Conservation (phyloP, 2,797 vertebrate genomes). For the Aeoliscus strigatus region DNA sequence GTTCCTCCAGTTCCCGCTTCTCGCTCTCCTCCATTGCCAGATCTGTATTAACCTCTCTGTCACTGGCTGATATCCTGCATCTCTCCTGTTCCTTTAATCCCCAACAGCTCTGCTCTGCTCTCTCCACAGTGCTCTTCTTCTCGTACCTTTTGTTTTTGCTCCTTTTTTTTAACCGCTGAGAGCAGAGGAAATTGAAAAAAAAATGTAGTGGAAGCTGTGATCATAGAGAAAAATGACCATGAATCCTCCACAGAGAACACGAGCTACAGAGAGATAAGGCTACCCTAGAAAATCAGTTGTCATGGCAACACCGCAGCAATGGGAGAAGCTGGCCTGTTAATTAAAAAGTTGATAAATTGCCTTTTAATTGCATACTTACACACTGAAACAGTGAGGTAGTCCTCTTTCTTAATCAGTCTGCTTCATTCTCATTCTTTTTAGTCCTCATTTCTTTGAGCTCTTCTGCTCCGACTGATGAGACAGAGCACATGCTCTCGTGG, state of each 20-base stretch:
- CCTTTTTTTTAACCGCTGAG: too few relatives aligned
- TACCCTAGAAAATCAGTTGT: slow-evolving; percentile 42
- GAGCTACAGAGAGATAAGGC: slow-evolving; percentile 31
- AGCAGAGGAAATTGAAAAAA: too few relatives aligned
- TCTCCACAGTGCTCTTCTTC: slow-evolving; percentile 3
- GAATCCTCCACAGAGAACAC: slow-evolving; percentile 16
- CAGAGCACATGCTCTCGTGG: slow-evolving; percentile 7
- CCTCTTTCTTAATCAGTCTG: slow-evolving; percentile 40
- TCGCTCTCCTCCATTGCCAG: slow-evolving; percentile 7
- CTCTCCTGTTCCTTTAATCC: slow-evolving; percentile 26
- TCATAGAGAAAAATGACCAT: slow-evolving; percentile 39
- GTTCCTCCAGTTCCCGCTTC: slow-evolving; percentile 8
- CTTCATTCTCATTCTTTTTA: slow-evolving; percentile 15
- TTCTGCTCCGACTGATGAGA: slow-evolving; percentile 30
- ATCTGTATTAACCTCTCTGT: slow-evolving; percentile 48
- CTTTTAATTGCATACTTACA: slow-evolving; percentile 63
- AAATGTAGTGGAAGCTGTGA: slow-evolving; percentile 23
- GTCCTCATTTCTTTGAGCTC: slow-evolving; percentile 13
- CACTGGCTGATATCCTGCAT: slow-evolving; percentile 30
- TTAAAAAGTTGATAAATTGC: slow-evolving; percentile 71
- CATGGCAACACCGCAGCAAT: slow-evolving; percentile 65
- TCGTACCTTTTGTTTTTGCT: slow-evolving; percentile 8
- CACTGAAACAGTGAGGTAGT: slow-evolving; percentile 40
- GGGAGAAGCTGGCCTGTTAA: slow-evolving; percentile 47
- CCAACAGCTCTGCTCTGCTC: slow-evolving; percentile 10